These are phyloP conservation scores for Anhinga anhinga DNA, from an alignment of 2,113 vertebrate species.

Conservation along the genomic window DNA sequence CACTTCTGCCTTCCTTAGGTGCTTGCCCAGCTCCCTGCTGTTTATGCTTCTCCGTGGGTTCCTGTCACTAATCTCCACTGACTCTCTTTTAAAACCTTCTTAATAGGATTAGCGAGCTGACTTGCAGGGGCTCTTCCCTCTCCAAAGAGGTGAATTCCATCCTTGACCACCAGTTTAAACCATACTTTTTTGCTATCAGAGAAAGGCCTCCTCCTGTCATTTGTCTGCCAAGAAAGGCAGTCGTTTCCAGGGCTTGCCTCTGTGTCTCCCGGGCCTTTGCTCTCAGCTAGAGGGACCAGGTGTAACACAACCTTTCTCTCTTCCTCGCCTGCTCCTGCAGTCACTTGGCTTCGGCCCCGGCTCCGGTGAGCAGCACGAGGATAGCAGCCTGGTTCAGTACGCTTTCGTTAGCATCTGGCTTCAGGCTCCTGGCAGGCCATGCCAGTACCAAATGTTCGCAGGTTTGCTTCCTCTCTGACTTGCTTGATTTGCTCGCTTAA, in stretches of 20 bases:
- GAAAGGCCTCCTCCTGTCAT: not conserved
- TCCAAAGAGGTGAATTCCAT: not conserved
- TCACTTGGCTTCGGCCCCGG: not conserved
- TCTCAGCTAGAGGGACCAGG: not conserved
- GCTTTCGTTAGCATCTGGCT: not conserved
- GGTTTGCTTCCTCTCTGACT: not conserved
- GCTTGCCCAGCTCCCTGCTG: not conserved
- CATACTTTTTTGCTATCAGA: not conserved
- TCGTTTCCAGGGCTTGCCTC: not conserved
- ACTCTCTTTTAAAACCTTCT: not conserved
- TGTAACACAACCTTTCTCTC: not conserved
- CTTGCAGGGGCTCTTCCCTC: not conserved
- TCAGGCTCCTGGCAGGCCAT: not conserved
- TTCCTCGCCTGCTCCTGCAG: not conserved
- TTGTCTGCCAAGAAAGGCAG: not conserved
- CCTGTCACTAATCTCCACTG: not conserved
- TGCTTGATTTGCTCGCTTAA: not conserved
- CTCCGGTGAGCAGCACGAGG: not conserved
- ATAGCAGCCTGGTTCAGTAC: not conserved
- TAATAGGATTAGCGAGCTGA: not conserved
- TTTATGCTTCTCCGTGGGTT: not conserved
- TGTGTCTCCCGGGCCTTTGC: not conserved
- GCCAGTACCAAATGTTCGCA: not conserved
- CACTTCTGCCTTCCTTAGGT: too few species aligned
- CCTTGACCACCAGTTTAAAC: not conserved